Evolutionary conservation across 2,113 vertebrate species (phyloP).

Genomic region (Benitochromis conjunctus): DNA sequence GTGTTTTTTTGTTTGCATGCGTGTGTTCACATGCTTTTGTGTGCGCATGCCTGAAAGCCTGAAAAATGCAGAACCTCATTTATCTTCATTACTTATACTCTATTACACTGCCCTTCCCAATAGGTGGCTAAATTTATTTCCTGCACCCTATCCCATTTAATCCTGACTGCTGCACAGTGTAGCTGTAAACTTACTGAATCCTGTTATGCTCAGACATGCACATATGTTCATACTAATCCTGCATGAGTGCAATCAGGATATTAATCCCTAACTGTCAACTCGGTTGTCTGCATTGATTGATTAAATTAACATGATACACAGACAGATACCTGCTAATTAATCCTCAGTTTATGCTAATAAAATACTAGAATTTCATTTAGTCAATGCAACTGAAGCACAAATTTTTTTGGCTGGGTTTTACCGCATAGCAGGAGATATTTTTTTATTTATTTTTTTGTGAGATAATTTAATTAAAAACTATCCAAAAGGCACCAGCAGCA

Average conservation of each 20-base stretch:
- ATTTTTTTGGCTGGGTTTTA: accelerated
- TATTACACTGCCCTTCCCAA: not conserved
- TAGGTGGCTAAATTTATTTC: not conserved
- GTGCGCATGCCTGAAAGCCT: not conserved
- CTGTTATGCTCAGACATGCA: not conserved
- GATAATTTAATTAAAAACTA: not conserved
- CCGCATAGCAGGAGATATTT: not conserved
- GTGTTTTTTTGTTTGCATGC: not conserved
- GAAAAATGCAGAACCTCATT: constrained; percentile 19
- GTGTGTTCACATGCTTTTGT: not conserved
- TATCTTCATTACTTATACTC: constrained; percentile 24
- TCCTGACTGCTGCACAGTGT: not conserved
- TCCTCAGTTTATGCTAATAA: not conserved
- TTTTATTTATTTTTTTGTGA: not conserved
- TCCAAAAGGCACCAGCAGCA: not conserved
- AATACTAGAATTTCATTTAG: not conserved
- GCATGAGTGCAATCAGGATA: not conserved
- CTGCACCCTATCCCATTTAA: not conserved
- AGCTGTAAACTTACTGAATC: not conserved
- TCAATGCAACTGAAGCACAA: not conserved
- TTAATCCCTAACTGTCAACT: not conserved
- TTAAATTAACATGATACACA: not conserved
- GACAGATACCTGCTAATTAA: not conserved
- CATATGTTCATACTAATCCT: not conserved
- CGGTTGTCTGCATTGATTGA: accelerated